phyloP scores from a whole-genome alignment of 2,888 invertebrate species.

The Drosophila incognita region DNA sequence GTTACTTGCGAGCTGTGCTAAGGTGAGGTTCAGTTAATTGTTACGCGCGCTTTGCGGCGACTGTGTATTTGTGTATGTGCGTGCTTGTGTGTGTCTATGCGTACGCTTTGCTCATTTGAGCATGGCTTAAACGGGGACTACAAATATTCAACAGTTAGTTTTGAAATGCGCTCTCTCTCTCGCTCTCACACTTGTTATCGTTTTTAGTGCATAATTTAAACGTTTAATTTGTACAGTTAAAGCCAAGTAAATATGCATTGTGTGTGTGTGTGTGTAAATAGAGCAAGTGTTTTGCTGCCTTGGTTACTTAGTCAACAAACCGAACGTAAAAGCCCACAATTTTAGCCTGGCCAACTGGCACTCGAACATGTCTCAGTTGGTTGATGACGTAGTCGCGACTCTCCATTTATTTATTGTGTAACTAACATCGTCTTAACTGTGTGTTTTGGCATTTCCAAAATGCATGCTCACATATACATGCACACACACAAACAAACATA shows the following conservation, averaged over 20 bases:
- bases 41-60: constrained; percentile 24
- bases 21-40: constrained; percentile 68
- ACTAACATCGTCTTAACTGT: constrained; percentile 66
- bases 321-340: constrained; percentile 32
- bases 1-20: constrained; percentile 70
- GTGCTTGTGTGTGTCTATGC: constrained; percentile 27
- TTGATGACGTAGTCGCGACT: constrained; percentile 72
- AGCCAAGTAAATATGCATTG: constrained; percentile 25
- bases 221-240: constrained; percentile 3
- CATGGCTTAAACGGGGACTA: constrained; percentile 71
- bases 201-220: constrained; percentile 25
- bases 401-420: constrained; percentile 62
- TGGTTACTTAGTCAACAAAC: constrained; percentile 65
- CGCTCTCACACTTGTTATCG: constrained; percentile 9
- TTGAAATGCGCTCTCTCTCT: constrained; percentile 27
- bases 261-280: constrained; percentile 43
- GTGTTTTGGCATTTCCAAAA: constrained; percentile 77
- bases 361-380: constrained; percentile 37
- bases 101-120: constrained; percentile 60
- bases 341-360: constrained; percentile 51
- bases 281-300: constrained; percentile 66
- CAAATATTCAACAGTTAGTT: constrained; percentile 71
- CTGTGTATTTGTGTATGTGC: constrained; percentile 33
- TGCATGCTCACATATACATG: constrained; percentile 37
- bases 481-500: constrained; percentile 9